Evolutionary conservation across 2,113 vertebrate genomes (phyloP), one percentile per base, ranked within the genome.

Genomic region (Hemiprocne comata): DNA sequence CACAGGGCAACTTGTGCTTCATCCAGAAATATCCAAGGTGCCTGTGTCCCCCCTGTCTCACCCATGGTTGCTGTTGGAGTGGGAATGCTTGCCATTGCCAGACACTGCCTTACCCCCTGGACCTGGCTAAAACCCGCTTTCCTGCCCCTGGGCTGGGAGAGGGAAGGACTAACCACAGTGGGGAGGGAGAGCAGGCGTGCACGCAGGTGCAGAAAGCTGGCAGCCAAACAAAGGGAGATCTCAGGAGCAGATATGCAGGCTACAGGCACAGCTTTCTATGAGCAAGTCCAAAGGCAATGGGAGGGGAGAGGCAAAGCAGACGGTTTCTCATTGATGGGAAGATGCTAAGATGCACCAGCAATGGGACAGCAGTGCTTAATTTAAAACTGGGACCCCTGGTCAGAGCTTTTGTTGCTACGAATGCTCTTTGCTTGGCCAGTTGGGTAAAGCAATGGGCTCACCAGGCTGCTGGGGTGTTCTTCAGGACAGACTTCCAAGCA

Each of bases 121-220:
- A 60, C 83, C 42, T 1, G 0, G 64, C 85, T 69, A 50, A 70
- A 93, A 40, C 46, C 75, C 3, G 0, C 79, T 94, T 86, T 91
- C 73, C 84, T 89, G 70, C 93, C 90, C 69, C 23, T 51, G 84
- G 90, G 89, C 76, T 60, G 53, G 42, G 71, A 86, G 85, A 96
- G 78, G 89, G 78, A 87, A 89, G 89, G 85, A 55, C n/a, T 73
- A 85, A 93, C 85, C 82, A 10, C 82, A 75, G 78, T 0, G 1
- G 86, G 75, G 84, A 87, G 89, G 42, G 62, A 83, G 85, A 93
- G 85, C 81, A 54, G 75, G 77, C 73, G 1, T 28, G 84, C 89
- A 92, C 7, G 85, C 96, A 97, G 95, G 92, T 96, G 95, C 95
- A 90, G 90, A 96, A 26, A 93, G 82, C 94, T 96, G 95, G 95